Percentiles rank a stretch among this genome's conserved stretches.
Conservation (phyloP, 92 coral and sea anemone genomes). For the Phenganax subtilis region DNA sequence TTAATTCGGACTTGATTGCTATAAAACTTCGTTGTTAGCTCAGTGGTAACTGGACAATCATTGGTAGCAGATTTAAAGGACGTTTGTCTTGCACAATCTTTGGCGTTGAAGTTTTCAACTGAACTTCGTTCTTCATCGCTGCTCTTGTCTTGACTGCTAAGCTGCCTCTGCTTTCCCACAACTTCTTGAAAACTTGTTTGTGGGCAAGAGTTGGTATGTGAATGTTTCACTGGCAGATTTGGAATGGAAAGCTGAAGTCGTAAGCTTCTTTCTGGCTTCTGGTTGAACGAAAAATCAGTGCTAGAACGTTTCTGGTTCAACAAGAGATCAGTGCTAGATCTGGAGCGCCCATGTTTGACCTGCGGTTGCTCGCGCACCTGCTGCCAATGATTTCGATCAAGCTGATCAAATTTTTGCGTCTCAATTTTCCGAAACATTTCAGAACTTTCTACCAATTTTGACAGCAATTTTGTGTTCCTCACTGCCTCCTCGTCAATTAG, state of each 20-base stretch:
- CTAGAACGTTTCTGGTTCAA: background rate
- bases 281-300: background rate
- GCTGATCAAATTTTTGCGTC: background rate
- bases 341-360: constrained; percentile 1
- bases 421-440: constrained; percentile 18
- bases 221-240: background rate
- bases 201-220: constrained; percentile 12
- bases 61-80: no score
- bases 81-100: no score
- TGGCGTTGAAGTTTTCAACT: no score
- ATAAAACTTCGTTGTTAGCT: no score
- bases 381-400: background rate
- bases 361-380: constrained; percentile 1
- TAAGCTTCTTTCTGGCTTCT: background rate
- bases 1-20: background rate
- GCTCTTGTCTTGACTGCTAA: background rate
- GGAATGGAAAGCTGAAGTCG: background rate
- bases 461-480: constrained; percentile 27
- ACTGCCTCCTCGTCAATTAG: constrained; percentile 31
- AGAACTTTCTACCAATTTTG: constrained; percentile 31
- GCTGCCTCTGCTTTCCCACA: background rate
- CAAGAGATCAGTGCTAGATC: constrained; percentile 10
- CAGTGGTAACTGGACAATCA: no score
- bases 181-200: background rate
- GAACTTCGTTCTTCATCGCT: background rate